phyloP scores from a whole-genome alignment of 2,113 vertebrate genomes.

The Mobula hypostoma region DNA sequence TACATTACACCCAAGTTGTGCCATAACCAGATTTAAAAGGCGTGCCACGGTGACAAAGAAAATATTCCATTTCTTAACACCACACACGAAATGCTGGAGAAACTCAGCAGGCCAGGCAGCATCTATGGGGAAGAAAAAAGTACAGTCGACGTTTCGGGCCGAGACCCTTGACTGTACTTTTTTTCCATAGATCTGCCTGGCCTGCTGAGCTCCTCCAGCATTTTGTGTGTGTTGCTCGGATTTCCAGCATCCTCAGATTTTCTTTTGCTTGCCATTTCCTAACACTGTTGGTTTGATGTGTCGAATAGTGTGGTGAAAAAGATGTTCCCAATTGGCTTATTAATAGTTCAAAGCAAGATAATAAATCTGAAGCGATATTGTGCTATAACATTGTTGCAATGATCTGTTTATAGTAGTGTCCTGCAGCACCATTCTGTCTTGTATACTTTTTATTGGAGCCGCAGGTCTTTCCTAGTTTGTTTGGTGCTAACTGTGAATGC shows the following conservation, averaged over 20 bases:
- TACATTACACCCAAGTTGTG: background rate
- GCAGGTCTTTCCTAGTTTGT: background rate
- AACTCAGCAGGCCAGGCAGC: too few relatives aligned
- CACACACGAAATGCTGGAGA: too few relatives aligned
- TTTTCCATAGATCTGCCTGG: too few relatives aligned
- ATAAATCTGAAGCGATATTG: constrained; percentile 7
- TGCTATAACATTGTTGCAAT: constrained; percentile 2
- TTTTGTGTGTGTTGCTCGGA: too few relatives aligned
- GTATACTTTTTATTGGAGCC: background rate
- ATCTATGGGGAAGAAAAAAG: too few relatives aligned
- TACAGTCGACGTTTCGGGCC: too few relatives aligned
- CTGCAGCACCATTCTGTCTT: background rate
- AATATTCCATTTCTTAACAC: background rate
- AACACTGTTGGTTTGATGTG: background rate
- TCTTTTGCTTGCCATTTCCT: background rate
- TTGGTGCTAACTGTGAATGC: background rate
- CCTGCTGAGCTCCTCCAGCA: too few relatives aligned
- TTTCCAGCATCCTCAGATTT: too few relatives aligned
- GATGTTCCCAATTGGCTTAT: background rate
- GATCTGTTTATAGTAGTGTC: background rate
- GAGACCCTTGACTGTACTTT: too few relatives aligned
- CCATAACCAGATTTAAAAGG: background rate
- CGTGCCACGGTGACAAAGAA: background rate
- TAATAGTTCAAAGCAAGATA: constrained; percentile 21
- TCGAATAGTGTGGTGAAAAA: background rate